Conservation (phyloP, 2,797 vertebrate genomes). For the Manis pentadactyla region DNA sequence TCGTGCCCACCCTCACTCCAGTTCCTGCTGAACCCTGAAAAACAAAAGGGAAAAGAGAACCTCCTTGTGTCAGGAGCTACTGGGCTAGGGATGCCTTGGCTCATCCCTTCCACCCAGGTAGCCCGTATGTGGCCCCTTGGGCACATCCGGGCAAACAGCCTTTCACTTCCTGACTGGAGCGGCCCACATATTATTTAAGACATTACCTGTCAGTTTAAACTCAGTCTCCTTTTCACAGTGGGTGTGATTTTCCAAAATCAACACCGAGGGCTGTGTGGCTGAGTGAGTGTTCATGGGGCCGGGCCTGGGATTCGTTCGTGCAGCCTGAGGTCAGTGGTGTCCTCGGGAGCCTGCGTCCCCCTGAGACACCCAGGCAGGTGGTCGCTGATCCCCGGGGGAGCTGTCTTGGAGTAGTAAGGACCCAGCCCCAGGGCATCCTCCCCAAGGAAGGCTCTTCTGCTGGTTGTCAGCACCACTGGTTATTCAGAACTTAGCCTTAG, state of each 20-base stretch:
- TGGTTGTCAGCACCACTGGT: background rate
- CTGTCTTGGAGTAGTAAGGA: background rate
- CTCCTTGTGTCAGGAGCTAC: background rate
- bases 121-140: background rate
- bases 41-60: background rate
- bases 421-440: background rate
- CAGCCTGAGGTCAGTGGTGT: background rate
- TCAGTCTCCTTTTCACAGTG: background rate
- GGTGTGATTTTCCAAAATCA: slow-evolving; percentile 24
- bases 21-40: background rate
- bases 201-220: background rate
- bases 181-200: background rate
- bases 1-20: background rate
- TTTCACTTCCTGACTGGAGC: background rate
- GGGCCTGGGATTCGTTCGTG: background rate
- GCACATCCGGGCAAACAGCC: background rate
- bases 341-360: background rate
- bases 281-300: background rate
- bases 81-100: background rate
- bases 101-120: background rate
- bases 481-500: background rate
- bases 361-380: background rate
- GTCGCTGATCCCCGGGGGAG: background rate
- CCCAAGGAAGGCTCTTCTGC: background rate
- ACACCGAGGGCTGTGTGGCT: background rate